Conservation (phyloP, 2,888 invertebrate species). For the Diaprepes abbreviatus region DNA sequence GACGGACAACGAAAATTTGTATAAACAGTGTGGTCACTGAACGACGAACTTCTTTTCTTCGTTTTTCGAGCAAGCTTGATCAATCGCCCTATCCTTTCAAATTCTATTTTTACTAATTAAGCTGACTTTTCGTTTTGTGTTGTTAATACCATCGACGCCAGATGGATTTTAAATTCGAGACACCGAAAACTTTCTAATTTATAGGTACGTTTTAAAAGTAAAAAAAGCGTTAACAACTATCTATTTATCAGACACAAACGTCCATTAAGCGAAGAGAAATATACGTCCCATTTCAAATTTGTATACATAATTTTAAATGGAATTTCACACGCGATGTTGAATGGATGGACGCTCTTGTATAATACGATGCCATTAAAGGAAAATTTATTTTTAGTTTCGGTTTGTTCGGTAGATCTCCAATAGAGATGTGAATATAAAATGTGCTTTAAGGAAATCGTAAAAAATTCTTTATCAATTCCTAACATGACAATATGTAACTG, state of each 20-base stretch:
- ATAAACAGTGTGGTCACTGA: no score
- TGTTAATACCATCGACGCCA: no score
- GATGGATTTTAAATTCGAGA: not conserved
- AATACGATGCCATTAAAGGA: constrained; percentile 39
- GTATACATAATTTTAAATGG: constrained; percentile 41
- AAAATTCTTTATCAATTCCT: constrained; percentile 36
- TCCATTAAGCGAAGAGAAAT: constrained; percentile 37
- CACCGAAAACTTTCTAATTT: constrained; percentile 20
- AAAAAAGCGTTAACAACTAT: constrained; percentile 34
- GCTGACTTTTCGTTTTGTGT: no score
- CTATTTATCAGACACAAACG: constrained; percentile 39
- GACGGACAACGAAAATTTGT: no score
- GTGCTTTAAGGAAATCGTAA: constrained; percentile 41
- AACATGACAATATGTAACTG: constrained; percentile 27
- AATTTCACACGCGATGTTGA: constrained; percentile 40
- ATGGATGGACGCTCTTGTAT: constrained; percentile 44
- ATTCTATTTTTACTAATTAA: no score
- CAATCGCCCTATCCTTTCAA: no score
- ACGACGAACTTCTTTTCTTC: no score
- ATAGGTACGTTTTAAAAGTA: constrained; percentile 19
- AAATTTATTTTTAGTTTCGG: constrained; percentile 39
- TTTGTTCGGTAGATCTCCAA: constrained; percentile 40
- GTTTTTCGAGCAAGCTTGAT: no score
- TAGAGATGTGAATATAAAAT: constrained; percentile 41
- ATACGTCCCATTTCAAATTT: constrained; percentile 39